Base-by-base conservation (phyloP, 1,140 invertebrate genomes). In the Drosophila arizonae region DNA sequence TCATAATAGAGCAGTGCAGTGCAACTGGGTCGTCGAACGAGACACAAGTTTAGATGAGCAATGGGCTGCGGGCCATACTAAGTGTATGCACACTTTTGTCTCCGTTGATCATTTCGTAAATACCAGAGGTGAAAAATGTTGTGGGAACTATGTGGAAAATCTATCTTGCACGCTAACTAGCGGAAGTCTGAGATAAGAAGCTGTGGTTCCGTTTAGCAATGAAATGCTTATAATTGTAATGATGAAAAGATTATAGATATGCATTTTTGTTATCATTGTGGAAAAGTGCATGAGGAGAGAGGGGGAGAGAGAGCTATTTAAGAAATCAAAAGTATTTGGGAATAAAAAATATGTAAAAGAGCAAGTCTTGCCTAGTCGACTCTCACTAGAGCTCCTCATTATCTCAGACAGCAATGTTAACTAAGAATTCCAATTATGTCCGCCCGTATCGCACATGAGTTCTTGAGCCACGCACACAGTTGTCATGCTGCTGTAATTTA, bases 1-100 rank as follows among this genome's bases (percentile, higher is more conserved):
- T 55, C 63, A 74, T 84, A 70, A 76, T 65, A 65, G 39, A 64
- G 51, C 24, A 30, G 50, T 57, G 26, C 50, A 65, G 55, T 87
- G 79, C 82, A 86, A 79, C 70, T 87, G 84, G 84, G 82, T 88
- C 84, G 77, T 10, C 6, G 48, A 50, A 5, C 1, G 10, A 39
- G 30, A 46, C 62, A 64, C 46, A 46, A 46, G 33, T 46, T 46
- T 30, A 17, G 33, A 64, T 68, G 45, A 54, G 63, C 50, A 33
- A 13, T 33, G 67, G 33, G 26, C 11, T 24, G 10, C 52, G 17
- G 48, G 60, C 55, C 28, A 30, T 43, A 8, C 41, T 1, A 24
- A 24, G 45, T 48, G 48, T 43, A 73, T 69, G 72, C 62, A 81
- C 41, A 50, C n/a, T 54, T n/a, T 57, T 46, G 67, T 15, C 43